Evolutionary conservation across 2,113 vertebrate genomes (phyloP).

Genomic region (Syngnathus floridae): DNA sequence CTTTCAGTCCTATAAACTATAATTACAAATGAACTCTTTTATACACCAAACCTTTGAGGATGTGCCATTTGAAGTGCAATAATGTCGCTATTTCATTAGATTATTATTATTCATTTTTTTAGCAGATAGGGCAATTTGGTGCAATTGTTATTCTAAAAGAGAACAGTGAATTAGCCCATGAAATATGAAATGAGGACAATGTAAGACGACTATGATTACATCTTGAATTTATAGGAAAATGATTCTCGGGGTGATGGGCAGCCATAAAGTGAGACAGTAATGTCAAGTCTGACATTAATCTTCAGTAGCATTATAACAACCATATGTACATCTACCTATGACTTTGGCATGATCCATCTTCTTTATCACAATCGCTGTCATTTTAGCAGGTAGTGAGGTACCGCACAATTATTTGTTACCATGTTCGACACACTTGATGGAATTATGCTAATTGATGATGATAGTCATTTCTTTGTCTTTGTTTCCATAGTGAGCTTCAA

Average conservation of each 20-base stretch:
- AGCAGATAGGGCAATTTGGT: conserved; percentile 2
- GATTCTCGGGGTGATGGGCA: neutral
- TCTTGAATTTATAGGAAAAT: neutral
- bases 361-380: neutral
- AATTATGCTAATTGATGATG: neutral
- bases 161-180: neutral
- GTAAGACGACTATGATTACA: neutral
- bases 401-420: neutral
- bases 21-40: neutral
- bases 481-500: neutral
- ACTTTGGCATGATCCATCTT: neutral
- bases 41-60: no score
- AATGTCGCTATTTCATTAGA: neutral
- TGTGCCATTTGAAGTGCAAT: neutral
- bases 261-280: neutral
- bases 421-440: neutral
- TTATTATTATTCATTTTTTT: no score
- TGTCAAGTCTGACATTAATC: neutral
- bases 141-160: neutral
- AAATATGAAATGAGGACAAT: neutral
- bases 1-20: no score
- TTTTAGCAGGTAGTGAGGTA: neutral
- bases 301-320: neutral
- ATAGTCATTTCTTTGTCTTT: neutral
- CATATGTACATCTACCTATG: neutral